Conservation (phyloP, 2,888 invertebrate genomes). For the Drosophila monieri region DNA sequence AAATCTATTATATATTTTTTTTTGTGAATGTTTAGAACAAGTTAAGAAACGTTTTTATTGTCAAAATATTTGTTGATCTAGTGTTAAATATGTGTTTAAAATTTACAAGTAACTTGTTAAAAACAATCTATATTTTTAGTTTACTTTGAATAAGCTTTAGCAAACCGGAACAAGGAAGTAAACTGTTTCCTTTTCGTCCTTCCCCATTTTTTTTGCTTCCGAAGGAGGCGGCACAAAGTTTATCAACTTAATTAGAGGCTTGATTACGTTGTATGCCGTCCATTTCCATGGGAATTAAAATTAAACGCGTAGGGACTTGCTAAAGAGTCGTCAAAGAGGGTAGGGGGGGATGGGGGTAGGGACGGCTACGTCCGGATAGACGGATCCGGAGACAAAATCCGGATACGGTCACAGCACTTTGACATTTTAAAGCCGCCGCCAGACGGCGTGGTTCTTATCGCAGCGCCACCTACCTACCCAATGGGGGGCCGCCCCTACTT, state of each 20-base stretch:
- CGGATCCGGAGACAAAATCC: constrained; percentile 43
- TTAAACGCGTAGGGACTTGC: constrained; percentile 56
- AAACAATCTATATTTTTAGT: not conserved
- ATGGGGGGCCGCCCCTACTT: not conserved
- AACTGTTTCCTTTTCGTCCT: not conserved
- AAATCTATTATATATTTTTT: not conserved
- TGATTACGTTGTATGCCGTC: constrained; percentile 67
- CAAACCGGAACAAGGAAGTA: constrained; percentile 1
- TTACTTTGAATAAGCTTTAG: not conserved
- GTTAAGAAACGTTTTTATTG: too few species aligned
- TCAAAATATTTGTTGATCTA: too few species aligned
- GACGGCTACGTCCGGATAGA: not conserved
- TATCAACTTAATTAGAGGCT: constrained; percentile 79
- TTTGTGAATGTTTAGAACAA: not conserved
- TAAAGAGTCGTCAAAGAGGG: constrained; percentile 8
- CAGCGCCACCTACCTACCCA: constrained; percentile 27
- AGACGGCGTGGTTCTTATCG: constrained; percentile 54
- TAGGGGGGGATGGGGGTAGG: not conserved
- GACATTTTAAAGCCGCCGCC: constrained; percentile 67
- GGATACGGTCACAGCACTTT: constrained; percentile 50
- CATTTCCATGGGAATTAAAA: constrained; percentile 64
- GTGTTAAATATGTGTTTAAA: too few species aligned
- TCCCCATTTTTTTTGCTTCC: constrained; percentile 4
- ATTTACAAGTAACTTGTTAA: not conserved
- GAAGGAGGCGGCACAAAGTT: constrained; percentile 63